Evolutionary conservation across 2,888 invertebrate genomes (phyloP), one percentile per base, ranked within the genome.

Genomic region (Netelia melanura): DNA sequence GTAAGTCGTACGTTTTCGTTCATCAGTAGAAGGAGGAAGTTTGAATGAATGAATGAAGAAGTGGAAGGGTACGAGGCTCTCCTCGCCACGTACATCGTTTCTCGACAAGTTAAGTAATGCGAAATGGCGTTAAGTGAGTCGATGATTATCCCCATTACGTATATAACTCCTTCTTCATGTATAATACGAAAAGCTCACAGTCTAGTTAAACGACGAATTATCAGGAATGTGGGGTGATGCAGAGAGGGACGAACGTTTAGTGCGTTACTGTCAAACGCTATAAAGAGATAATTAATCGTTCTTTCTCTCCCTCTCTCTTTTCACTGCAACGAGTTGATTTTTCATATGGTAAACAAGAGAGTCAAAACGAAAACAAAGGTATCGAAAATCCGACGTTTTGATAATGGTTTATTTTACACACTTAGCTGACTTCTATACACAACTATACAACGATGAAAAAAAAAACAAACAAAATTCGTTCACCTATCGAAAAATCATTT

Each of bases 401-500:
- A 89, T 91, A 92, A 92, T 92, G 90, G 88, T 93, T 93, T 93
- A 93, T 93, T 93, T 92, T 93, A 93, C 92, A 92, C 92, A 93
- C 91, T 91, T 91, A 93, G 90, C 91, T 92, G 92, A 91, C 90
- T 90, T 92, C 92, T 93, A 93, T 93, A 93, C 93, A 93, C 92
- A 93, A 93, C 92, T 93, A 93, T 93, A 93, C 92, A 93, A 93
- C 92, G 91, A 93, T 93, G 90, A 91, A 92, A 93, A 93, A 92
- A 86, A 92, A 90, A 91, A 87, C 43, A 30, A 48, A 48, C 25
- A 38, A 14, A 84, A 81, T 83, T 83, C 44, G 77, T 86, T 84
- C 38, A 38, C 38, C 5, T 56, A 81, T 83, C 80, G 82, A 71
- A 84, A 58, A 71, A 78, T 82, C 81, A 30, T 75, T 38, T 58